Base-by-base conservation (phyloP, 2,888 invertebrate genomes). In the Trachelus stipa region DNA sequence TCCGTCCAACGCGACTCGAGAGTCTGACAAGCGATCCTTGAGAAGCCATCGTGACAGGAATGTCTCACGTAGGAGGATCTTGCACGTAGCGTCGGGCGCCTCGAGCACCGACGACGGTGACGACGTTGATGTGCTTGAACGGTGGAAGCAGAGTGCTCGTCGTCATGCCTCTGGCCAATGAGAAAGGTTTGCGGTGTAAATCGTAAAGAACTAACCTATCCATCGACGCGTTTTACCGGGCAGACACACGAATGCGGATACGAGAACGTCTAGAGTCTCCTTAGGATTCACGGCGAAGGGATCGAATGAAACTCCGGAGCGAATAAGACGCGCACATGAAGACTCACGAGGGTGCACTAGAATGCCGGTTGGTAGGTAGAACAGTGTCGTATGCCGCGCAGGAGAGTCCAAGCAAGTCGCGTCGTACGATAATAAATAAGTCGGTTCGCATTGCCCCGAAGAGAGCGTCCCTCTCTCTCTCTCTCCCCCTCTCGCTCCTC, bases 361-460 rank as follows among this genome's bases (percentile, higher is more conserved):
- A 56, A 56, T 56, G 56, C 56, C 56, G 56, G 56, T 56, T 56
- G 56, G 56, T 56, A 56, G 56, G 56, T 56, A 56, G 56, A 56
- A 23, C 56, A 56, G 56, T 56, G 56, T 56, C 23, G 56, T 23
- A 56, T 23, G 56, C 56, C 56, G 56, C 56, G 56, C 56, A 56
- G 56, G 23, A 56, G 56, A 56, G 23, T 15, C 56, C 56, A 56
- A 56, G 56, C 56, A 56, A 56, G 56, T 56, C 56, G 56, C 56
- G 56, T 56, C 56, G 56, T 56, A 23, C 56, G 23, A 56, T 56
- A 56, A 56, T 56, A 56, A 56, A 56, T 56, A 56, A 56, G 56
- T 56, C 56, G 56, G 56, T 79, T 74, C 74, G 79, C 76, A 76
- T 76, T 73, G 68, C 68, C n/a, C 68, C 56, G 35, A 37, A 76